Conservation (phyloP, 2,113 vertebrate species). For the Clarias batrachus region DNA sequence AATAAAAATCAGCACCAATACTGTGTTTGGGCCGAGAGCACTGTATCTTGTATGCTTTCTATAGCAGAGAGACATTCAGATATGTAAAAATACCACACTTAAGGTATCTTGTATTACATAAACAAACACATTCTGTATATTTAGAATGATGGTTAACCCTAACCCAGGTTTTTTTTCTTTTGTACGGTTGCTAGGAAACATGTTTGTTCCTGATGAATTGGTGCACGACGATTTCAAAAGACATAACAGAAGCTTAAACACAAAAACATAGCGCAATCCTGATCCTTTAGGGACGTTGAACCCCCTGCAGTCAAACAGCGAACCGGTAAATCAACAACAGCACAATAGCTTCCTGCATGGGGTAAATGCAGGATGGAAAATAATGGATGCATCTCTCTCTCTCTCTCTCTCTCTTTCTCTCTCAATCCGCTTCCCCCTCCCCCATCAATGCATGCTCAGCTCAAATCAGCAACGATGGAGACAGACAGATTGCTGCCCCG, state of each 20-base stretch:
- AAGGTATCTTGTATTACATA: conserved; percentile 1
- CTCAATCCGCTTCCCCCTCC: conserved; percentile 27
- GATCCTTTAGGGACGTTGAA: background rate
- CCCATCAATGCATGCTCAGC: conserved; percentile 26
- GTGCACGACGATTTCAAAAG: background rate
- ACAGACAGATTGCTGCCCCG: conserved; percentile 34
- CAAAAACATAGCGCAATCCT: background rate
- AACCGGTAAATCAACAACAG: background rate
- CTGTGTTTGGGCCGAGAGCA: background rate
- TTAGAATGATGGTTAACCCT: background rate
- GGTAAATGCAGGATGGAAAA: background rate
- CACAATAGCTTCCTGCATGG: background rate
- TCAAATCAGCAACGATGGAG: conserved; percentile 31
- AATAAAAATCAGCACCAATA: too few species aligned
- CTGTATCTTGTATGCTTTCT: background rate
- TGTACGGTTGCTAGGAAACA: background rate
- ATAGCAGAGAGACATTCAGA: background rate
- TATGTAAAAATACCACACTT: background rate
- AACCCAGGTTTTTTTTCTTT: background rate
- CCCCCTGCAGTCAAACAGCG: background rate
- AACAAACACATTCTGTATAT: background rate
- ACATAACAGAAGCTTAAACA: background rate
- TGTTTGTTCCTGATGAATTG: background rate
- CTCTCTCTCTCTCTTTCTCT: conserved; percentile 11
- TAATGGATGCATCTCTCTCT: conserved; percentile 13